These are phyloP conservation scores for Mustela nigripes DNA, from an alignment of 2,113 vertebrate genomes.

Conservation along the genomic window DNA sequence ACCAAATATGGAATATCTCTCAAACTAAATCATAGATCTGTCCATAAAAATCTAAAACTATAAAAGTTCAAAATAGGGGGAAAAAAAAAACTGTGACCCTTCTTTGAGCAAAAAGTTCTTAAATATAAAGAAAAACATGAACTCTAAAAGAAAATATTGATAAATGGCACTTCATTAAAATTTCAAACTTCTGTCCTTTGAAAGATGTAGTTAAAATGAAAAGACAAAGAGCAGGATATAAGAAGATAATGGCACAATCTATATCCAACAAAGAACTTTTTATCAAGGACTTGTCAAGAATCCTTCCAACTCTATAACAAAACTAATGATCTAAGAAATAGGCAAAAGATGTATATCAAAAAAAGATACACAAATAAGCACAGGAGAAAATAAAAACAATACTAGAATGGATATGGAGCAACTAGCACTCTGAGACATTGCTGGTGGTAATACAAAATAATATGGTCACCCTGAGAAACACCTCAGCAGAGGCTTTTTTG, in stretches of 20 bases:
- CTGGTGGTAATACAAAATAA: neutral
- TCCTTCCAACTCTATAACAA: neutral
- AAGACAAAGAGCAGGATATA: neutral
- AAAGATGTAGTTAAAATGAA: neutral
- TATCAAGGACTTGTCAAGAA: neutral
- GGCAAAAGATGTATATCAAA: neutral
- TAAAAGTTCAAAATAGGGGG: neutral
- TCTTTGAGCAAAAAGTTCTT: neutral
- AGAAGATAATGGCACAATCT: constrained; percentile 17
- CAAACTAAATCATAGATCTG: neutral
- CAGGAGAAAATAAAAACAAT: neutral
- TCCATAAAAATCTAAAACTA: neutral
- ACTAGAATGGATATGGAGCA: neutral
- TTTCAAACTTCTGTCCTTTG: neutral
- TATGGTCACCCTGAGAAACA: neutral
- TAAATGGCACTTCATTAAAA: neutral
- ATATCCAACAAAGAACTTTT: neutral
- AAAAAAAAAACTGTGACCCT: neutral
- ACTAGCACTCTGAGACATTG: neutral
- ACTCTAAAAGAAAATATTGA: neutral
- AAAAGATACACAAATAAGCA: neutral
- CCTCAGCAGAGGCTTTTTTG: neutral
- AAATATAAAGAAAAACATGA: neutral
- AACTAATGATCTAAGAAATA: neutral
- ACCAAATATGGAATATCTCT: neutral